A percentile compares a stretch with the other conserved stretches of the same genome.
Evolutionary conservation across 1,140 invertebrate species (phyloP).

Genomic region (Bombus turneri): DNA sequence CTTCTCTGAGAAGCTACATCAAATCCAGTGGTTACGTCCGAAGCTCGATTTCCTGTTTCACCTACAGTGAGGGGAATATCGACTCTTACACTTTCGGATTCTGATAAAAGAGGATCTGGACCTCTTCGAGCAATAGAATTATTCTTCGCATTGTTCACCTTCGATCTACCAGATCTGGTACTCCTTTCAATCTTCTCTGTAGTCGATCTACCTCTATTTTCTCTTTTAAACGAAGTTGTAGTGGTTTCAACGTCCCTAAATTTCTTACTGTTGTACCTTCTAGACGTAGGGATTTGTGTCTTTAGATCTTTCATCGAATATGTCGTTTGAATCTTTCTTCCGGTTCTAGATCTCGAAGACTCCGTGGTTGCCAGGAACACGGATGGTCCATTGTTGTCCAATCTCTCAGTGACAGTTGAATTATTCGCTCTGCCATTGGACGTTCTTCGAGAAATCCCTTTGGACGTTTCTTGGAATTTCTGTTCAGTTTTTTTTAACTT

Average conservation of each 20-base stretch:
- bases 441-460: constrained; percentile 1
- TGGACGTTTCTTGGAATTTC: not conserved
- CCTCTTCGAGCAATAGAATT: constrained; percentile 20
- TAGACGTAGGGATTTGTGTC: constrained; percentile 47
- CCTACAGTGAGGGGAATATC: constrained; percentile 60
- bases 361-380: constrained; percentile 57
- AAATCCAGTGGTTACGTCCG: not conserved
- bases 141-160: constrained; percentile 38
- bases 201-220: constrained; percentile 14
- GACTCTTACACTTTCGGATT: constrained; percentile 66
- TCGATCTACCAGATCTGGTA: constrained; percentile 15
- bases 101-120: constrained; percentile 38
- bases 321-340: constrained; percentile 72
- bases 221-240: not conserved
- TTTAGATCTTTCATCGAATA: constrained; percentile 61
- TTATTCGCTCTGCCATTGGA: not conserved
- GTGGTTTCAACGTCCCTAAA: constrained; percentile 10
- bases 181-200: not conserved
- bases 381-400: constrained; percentile 56
- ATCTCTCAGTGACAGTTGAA: not conserved
- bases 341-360: constrained; percentile 66
- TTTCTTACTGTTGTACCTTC: constrained; percentile 39
- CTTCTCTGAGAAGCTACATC: not conserved
- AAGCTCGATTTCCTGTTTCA: constrained; percentile 46
- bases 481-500: not conserved